phyloP scores from a whole-genome alignment of 2,113 vertebrate genomes.

The Onychorhynchus coronatus region DNA sequence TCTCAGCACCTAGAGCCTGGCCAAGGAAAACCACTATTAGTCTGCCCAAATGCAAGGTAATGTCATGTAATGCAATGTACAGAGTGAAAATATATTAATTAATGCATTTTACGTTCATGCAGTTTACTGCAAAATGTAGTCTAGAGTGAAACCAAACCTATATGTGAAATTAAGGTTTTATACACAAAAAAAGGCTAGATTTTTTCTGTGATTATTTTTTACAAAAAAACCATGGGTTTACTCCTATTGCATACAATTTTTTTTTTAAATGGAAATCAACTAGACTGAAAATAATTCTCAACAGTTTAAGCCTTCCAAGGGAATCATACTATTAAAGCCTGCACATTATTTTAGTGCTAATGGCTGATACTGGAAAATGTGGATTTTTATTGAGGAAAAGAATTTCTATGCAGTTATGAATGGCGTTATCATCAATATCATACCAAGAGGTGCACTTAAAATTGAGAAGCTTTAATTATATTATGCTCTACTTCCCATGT shows the following conservation, averaged over 20 bases:
- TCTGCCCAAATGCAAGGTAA: neutral
- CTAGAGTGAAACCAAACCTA: neutral
- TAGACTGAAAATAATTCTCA: neutral
- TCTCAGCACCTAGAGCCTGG: constrained; percentile 82
- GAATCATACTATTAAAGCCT: neutral
- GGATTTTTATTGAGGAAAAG: neutral
- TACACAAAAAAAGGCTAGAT: fast-evolving
- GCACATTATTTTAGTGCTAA: neutral
- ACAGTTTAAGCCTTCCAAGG: neutral
- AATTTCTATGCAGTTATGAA: neutral
- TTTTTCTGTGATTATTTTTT: neutral
- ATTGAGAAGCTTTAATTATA: neutral
- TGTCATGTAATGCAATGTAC: neutral
- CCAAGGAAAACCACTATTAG: neutral
- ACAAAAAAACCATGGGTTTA: neutral
- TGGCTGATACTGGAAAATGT: neutral
- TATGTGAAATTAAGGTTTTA: neutral
- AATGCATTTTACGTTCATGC: neutral
- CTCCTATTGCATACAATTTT: neutral
- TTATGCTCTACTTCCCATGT: neutral
- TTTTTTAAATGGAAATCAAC: neutral
- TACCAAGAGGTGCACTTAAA: neutral
- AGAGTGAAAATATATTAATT: neutral
- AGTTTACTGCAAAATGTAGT: neutral
- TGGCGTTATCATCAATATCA: neutral